Evolutionary conservation across 2,113 vertebrate species (phyloP).

Genomic region (Etia nguti): DNA sequence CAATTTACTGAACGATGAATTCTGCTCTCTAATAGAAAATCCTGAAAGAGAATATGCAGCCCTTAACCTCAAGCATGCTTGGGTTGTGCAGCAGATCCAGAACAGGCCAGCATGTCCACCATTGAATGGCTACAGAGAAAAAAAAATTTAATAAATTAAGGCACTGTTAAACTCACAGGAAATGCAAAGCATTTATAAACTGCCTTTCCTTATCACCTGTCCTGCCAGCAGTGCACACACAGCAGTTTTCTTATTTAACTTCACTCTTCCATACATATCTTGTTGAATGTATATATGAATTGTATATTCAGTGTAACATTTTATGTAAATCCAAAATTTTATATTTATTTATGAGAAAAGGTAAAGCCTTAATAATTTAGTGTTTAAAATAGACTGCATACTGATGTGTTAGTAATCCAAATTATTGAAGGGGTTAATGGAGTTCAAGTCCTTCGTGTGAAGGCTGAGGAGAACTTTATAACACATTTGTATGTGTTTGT

Average conservation of each 20-base stretch:
- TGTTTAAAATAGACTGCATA: constrained; percentile 15
- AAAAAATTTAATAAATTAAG: neutral
- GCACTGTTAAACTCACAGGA: neutral
- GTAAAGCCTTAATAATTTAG: neutral
- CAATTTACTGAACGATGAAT: neutral
- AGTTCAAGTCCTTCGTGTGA: neutral
- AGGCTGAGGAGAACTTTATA: neutral
- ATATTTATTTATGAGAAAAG: constrained; percentile 37
- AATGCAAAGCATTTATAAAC: neutral
- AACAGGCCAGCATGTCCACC: neutral
- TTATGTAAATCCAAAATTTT: constrained; percentile 19
- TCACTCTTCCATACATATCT: fast-evolving
- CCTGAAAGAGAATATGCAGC: neutral
- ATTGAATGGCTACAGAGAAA: neutral
- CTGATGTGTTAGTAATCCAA: neutral
- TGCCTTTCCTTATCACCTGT: neutral
- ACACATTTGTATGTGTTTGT: constrained; percentile 51
- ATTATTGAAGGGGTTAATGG: neutral
- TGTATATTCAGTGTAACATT: constrained; percentile 16
- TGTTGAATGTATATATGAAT: neutral
- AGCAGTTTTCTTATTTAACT: neutral
- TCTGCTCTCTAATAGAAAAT: neutral
- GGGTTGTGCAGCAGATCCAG: neutral
- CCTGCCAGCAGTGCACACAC: neutral
- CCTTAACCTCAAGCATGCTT: neutral